Percentiles rank a stretch among this genome's conserved stretches.
phyloP scores from a whole-genome alignment of 2,113 vertebrate genomes.

The Odontesthes bonariensis region DNA sequence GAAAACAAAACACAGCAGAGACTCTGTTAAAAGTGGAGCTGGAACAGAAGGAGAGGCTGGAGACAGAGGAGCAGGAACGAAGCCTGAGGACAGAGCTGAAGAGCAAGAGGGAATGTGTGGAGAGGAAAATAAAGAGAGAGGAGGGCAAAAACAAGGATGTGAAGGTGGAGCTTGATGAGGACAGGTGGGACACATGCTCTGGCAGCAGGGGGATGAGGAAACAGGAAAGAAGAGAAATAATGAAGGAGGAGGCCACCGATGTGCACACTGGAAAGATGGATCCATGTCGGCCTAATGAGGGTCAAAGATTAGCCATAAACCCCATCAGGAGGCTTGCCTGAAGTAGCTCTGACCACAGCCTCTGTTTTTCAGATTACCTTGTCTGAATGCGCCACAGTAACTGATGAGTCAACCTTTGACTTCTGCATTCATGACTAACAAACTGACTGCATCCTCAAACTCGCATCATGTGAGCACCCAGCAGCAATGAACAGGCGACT shows the following conservation, averaged over 20 bases:
- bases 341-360: not conserved
- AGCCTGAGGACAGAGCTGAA: slow-evolving; percentile 28
- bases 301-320: slow-evolving; percentile 39
- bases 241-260: slow-evolving; percentile 22
- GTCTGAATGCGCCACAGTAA: not conserved
- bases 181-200: slow-evolving; percentile 30
- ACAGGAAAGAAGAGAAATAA: slow-evolving; percentile 2
- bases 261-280: slow-evolving; percentile 11
- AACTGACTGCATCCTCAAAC: slow-evolving; percentile 4
- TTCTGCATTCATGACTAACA: not conserved
- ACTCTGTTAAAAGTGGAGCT: slow-evolving; percentile 39
- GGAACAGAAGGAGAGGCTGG: slow-evolving; percentile 28
- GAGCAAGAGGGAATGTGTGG: slow-evolving; percentile 6
- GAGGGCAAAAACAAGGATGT: slow-evolving; percentile 12
- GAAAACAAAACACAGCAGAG: slow-evolving; percentile 40
- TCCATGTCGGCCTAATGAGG: slow-evolving; percentile 3
- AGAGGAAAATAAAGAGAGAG: slow-evolving; percentile 22
- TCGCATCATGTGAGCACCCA: slow-evolving; percentile 11
- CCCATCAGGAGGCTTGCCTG: slow-evolving; percentile 16
- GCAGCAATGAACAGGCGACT: not conserved
- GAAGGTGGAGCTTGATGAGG: slow-evolving; percentile 14
- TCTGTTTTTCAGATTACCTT: slow-evolving; percentile 1
- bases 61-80: slow-evolving; percentile 18
- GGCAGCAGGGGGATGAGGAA: slow-evolving; percentile 14
- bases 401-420: slow-evolving; percentile 6